A percentile compares a stretch with the other conserved stretches of the same genome.
Conservation (phyloP, 2,888 invertebrate genomes). For the Poecilus cupreus region DNA sequence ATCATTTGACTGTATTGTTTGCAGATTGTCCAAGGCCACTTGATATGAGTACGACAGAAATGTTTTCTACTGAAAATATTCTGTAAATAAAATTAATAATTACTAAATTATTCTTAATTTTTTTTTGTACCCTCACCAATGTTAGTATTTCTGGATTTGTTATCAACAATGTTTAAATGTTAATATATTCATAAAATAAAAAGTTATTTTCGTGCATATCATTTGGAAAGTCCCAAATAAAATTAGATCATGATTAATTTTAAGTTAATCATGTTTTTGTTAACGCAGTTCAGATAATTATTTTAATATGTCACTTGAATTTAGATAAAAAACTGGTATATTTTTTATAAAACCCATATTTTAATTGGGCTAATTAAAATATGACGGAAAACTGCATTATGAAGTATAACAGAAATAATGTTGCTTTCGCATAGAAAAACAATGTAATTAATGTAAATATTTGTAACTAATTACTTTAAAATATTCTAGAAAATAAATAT, state of each 20-base stretch:
- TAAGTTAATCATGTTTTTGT: not conserved
- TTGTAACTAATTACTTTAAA: not conserved
- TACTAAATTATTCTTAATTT: not conserved
- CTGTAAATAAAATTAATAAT: not conserved
- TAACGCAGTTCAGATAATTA: not conserved
- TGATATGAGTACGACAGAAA: not conserved
- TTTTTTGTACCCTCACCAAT: not conserved
- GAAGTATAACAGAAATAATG: not conserved
- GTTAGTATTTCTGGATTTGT: not conserved
- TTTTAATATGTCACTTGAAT: not conserved
- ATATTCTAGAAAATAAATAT: too few relatives aligned
- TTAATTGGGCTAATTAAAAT: slow-evolving; percentile 4
- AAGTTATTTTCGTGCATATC: too few relatives aligned
- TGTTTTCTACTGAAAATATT: slow-evolving; percentile 23
- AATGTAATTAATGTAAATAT: too few relatives aligned
- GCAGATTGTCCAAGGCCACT: slow-evolving; percentile 30
- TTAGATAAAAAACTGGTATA: not conserved
- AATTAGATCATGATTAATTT: too few relatives aligned
- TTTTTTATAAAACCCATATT: not conserved
- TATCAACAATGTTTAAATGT: too few relatives aligned
- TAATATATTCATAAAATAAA: too few relatives aligned
- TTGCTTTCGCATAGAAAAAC: not conserved
- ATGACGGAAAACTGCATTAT: not conserved
- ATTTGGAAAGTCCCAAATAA: not conserved
- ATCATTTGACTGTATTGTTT: slow-evolving; percentile 18